phyloP scores from a whole-genome alignment of 2,888 invertebrate species.

The Cylindroiulus punctatus region DNA sequence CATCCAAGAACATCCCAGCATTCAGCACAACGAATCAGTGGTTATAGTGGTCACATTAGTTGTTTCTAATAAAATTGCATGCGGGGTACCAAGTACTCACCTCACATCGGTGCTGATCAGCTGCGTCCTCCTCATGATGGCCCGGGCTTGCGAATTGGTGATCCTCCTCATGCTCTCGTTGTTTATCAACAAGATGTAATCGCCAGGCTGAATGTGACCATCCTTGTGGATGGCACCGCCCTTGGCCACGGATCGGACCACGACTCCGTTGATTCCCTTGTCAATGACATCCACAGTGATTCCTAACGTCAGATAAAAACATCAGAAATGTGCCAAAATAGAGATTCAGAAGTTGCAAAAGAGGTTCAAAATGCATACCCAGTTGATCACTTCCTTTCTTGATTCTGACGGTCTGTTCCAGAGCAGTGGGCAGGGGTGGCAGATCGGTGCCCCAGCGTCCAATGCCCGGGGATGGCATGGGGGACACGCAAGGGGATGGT shows the following conservation, averaged over 20 bases:
- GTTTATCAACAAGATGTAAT: conserved; percentile 71
- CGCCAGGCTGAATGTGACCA: conserved; percentile 71
- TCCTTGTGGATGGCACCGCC: conserved; percentile 71
- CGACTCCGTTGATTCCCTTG: conserved; percentile 71
- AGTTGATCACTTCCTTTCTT: conserved; percentile 70
- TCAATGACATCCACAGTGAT: conserved; percentile 71
- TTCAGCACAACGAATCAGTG: background rate
- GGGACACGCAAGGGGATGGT: conserved; percentile 57
- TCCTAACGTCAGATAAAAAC: conserved; percentile 65
- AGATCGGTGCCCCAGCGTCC: conserved; percentile 59
- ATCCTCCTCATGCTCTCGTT: conserved; percentile 71
- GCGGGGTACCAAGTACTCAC: conserved; percentile 63
- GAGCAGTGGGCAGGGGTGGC: conserved; percentile 68
- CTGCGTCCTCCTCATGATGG: conserved; percentile 71
- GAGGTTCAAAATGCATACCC: conserved; percentile 65
- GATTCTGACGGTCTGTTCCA: conserved; percentile 71
- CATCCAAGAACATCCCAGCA: background rate
- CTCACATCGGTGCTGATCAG: conserved; percentile 71
- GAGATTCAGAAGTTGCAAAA: too few species aligned
- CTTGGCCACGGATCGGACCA: conserved; percentile 68
- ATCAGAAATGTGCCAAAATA: background rate
- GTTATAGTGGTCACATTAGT: too few species aligned
- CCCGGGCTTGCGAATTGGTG: conserved; percentile 71
- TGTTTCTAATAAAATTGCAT: too few species aligned
- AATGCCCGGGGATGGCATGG: conserved; percentile 58